These are phyloP conservation scores for Grammomys surdaster DNA, from an alignment of 2,113 vertebrate genomes.

Conservation along the genomic window DNA sequence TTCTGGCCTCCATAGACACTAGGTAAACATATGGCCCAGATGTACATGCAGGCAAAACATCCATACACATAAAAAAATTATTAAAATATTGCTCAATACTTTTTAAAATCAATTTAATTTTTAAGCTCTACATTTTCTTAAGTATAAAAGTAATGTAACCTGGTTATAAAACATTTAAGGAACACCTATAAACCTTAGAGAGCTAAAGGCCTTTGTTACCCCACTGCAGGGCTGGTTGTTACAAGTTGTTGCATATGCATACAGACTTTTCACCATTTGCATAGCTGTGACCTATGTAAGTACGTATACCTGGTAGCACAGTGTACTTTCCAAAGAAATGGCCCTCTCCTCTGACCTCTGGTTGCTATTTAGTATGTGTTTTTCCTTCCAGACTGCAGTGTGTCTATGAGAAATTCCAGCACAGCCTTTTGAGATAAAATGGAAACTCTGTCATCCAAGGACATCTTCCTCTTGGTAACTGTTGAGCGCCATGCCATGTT, in stretches of 20 bases:
- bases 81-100: background rate
- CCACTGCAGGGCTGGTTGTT: background rate
- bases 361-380: background rate
- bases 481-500: background rate
- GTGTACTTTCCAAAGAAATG: background rate
- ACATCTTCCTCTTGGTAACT: background rate
- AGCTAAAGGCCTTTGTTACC: background rate
- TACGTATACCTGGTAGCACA: background rate
- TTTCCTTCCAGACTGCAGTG: background rate
- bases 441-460: background rate
- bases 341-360: background rate
- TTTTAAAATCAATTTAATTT: background rate
- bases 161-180: constrained; percentile 5
- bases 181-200: background rate
- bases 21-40: too few species aligned
- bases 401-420: background rate
- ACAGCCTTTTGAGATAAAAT: background rate
- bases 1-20: background rate
- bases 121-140: constrained; percentile 29
- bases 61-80: background rate
- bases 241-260: background rate
- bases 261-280: background rate
- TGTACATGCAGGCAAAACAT: background rate
- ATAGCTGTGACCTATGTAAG: background rate
- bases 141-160: background rate